These are phyloP conservation scores for Sebastes kiyomatsui DNA, from an alignment of 2,797 vertebrate species.

Conservation along the genomic window DNA sequence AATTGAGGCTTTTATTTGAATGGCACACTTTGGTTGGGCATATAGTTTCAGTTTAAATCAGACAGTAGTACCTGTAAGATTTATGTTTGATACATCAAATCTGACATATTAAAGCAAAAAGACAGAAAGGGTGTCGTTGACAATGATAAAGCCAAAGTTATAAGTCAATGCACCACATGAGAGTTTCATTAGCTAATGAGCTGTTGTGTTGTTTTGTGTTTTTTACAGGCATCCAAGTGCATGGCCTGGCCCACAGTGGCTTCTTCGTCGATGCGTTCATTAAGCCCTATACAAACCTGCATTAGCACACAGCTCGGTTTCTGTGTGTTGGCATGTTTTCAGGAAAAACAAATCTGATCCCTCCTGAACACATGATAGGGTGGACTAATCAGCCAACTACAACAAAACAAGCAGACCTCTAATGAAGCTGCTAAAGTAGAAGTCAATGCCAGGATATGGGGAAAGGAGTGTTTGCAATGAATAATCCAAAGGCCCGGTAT, in stretches of 20 bases:
- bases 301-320: slow-evolving; percentile 18
- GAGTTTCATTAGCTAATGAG: slow-evolving; percentile 40
- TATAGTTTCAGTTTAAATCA: slow-evolving; percentile 1
- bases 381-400: slow-evolving; percentile 43
- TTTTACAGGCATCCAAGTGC: slow-evolving; percentile 30
- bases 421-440: slow-evolving; percentile 41
- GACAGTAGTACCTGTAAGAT: background rate
- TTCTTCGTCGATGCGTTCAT: slow-evolving; percentile 29
- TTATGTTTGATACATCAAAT: background rate
- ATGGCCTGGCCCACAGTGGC: background rate
- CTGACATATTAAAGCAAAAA: background rate
- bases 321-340: slow-evolving; percentile 44
- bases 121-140: background rate
- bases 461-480: background rate
- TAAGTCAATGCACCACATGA: slow-evolving; percentile 12
- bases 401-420: slow-evolving; percentile 50
- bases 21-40: background rate
- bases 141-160: background rate
- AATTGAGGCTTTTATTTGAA: slow-evolving; percentile 12
- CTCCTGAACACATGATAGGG: slow-evolving; percentile 37
- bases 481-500: background rate
- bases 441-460: slow-evolving; percentile 11
- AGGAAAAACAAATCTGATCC: slow-evolving; percentile 49
- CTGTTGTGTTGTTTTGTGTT: slow-evolving; percentile 25
- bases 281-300: slow-evolving; percentile 30